A percentile compares a stretch with the other conserved stretches of the same genome.
Evolutionary conservation across 2,113 vertebrate species (phyloP).

Genomic region (Notothenia coriiceps): DNA sequence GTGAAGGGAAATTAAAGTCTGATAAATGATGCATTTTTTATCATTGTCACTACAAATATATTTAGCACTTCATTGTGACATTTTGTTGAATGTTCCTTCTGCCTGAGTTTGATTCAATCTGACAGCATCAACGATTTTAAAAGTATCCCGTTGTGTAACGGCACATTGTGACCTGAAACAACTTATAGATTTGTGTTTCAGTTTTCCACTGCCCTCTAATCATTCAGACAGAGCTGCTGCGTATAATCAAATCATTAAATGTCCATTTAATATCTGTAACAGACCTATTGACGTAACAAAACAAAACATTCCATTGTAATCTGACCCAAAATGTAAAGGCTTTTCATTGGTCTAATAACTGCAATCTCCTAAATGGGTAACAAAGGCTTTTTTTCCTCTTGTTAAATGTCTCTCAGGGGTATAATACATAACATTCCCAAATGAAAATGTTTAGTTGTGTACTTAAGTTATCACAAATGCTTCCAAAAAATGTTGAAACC

Average conservation of each 20-base stretch:
- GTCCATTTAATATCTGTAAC: background rate
- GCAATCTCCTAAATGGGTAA: background rate
- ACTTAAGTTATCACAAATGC: too few relatives aligned
- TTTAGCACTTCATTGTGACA: background rate
- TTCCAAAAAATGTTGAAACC: too few relatives aligned
- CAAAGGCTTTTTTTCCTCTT: slow-evolving; percentile 14
- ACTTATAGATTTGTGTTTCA: slow-evolving; percentile 45
- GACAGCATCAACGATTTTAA: background rate
- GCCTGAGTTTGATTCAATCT: background rate
- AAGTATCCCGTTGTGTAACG: slow-evolving; percentile 41
- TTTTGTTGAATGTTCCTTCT: background rate
- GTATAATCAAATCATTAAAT: slow-evolving; percentile 25
- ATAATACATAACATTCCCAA: too few relatives aligned
- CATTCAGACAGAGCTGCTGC: slow-evolving; percentile 10
- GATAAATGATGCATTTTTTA: slow-evolving; percentile 15
- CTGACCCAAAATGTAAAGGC: background rate
- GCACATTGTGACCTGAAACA: slow-evolving; percentile 21
- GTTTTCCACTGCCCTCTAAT: slow-evolving; percentile 50
- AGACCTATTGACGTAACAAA: background rate
- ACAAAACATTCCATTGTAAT: background rate
- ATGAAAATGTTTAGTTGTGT: too few relatives aligned
- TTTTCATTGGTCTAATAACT: background rate
- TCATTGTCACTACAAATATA: background rate
- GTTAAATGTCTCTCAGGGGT: background rate
- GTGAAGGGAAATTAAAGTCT: slow-evolving; percentile 28